A percentile compares a stretch with the other conserved stretches of the same genome.
These are phyloP conservation scores for Luscinia megarhynchos DNA, from an alignment of 2,797 vertebrate species.

Conservation along the genomic window DNA sequence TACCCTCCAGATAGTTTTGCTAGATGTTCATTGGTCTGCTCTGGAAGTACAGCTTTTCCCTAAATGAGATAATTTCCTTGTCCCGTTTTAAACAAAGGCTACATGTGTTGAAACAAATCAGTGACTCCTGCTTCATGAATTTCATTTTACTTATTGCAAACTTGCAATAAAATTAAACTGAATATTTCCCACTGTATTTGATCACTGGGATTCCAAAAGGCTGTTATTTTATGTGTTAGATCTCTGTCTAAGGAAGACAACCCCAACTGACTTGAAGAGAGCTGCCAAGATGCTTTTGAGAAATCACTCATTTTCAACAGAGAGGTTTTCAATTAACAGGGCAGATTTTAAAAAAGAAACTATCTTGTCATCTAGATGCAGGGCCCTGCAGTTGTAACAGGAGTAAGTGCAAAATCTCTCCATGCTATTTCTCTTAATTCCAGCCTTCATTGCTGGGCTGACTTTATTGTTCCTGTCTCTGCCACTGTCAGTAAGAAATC, in stretches of 20 bases:
- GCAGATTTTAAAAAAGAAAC: not conserved
- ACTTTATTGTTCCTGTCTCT: not conserved
- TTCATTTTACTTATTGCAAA: not conserved
- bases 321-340: not conserved
- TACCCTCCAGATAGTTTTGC: not conserved
- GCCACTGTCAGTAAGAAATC: not conserved
- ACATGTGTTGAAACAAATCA: not conserved
- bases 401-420: not conserved
- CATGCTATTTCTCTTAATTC: not conserved
- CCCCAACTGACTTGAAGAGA: not conserved
- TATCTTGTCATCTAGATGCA: not conserved
- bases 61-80: not conserved
- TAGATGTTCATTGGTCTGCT: not conserved
- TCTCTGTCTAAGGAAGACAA: not conserved
- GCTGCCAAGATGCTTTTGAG: not conserved
- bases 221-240: not conserved
- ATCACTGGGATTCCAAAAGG: not conserved
- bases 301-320: not conserved
- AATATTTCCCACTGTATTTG: not conserved
- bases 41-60: not conserved
- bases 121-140: not conserved
- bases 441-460: not conserved
- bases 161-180: not conserved
- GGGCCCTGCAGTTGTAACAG: not conserved
- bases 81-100: not conserved